Percentiles rank a stretch among this genome's conserved stretches.
These are phyloP conservation scores for Cathartes aura DNA, from an alignment of 2,113 vertebrate species.

Conservation along the genomic window DNA sequence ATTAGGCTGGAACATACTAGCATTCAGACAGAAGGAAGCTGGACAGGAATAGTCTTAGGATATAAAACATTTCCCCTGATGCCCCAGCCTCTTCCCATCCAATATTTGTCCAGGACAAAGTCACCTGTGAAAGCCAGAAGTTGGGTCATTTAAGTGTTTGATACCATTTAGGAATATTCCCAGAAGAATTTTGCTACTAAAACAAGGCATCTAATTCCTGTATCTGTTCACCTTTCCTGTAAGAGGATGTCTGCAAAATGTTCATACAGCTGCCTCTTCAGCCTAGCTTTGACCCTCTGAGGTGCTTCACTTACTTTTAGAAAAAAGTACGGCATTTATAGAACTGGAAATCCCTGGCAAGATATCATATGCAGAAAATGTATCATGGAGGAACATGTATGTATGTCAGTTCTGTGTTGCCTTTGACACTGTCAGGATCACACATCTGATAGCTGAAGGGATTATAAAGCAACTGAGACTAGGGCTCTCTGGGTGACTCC, in stretches of 20 bases:
- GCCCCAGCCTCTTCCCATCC: not conserved
- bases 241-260: not conserved
- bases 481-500: not conserved
- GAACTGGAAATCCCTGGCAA: not conserved
- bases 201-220: not conserved
- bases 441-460: not conserved
- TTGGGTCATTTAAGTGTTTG: not conserved
- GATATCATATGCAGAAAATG: not conserved
- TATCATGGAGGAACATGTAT: not conserved
- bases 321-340: fast-evolving
- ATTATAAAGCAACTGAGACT: not conserved
- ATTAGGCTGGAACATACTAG: not conserved
- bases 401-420: not conserved
- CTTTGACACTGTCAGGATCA: not conserved
- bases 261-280: not conserved
- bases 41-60: not conserved
- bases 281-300: not conserved
- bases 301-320: not conserved
- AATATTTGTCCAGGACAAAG: not conserved
- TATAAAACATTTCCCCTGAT: not conserved
- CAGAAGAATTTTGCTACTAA: not conserved
- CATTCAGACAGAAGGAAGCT: not conserved
- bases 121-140: not conserved
- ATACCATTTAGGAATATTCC: not conserved
- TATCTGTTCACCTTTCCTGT: not conserved